Evolutionary conservation across 2,888 invertebrate species (phyloP).

Genomic region (Drosophila limbata): DNA sequence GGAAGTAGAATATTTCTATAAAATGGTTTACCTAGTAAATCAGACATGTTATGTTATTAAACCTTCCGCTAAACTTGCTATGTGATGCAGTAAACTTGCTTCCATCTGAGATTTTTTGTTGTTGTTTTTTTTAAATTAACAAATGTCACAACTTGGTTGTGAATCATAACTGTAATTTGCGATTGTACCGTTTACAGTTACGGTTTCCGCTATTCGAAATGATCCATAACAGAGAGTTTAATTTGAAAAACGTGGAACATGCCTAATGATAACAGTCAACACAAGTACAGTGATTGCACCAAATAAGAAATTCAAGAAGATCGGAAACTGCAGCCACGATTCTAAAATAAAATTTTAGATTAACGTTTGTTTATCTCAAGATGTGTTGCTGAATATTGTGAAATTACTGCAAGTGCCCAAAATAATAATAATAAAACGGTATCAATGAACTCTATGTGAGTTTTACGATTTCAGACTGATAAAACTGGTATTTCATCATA

Average conservation of each 20-base stretch:
- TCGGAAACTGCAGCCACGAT: background rate
- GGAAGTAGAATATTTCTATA: background rate
- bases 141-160: slow-evolving; percentile 10
- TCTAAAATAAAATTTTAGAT: background rate
- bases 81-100: background rate
- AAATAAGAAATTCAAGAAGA: slow-evolving; percentile 3
- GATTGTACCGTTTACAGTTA: slow-evolving; percentile 21
- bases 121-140: background rate
- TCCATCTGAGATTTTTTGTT: background rate
- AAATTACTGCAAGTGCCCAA: slow-evolving; percentile 9
- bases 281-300: slow-evolving; percentile 2
- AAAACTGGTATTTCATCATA: slow-evolving; percentile 14
- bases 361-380: slow-evolving; percentile 2
- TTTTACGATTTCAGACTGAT: slow-evolving; percentile 14
- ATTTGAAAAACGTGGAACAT: slow-evolving; percentile 11
- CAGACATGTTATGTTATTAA: background rate
- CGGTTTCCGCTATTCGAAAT: slow-evolving; percentile 18
- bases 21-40: background rate
- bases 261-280: slow-evolving; percentile 5
- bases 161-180: slow-evolving; percentile 6
- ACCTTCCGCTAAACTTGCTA: background rate
- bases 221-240: slow-evolving; percentile 10
- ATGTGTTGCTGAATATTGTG: slow-evolving; percentile 7
- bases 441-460: slow-evolving; percentile 22
- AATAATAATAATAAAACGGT: slow-evolving; percentile 2